Conservation (phyloP, 2,888 invertebrate species). For the Drosophila lutescens region DNA sequence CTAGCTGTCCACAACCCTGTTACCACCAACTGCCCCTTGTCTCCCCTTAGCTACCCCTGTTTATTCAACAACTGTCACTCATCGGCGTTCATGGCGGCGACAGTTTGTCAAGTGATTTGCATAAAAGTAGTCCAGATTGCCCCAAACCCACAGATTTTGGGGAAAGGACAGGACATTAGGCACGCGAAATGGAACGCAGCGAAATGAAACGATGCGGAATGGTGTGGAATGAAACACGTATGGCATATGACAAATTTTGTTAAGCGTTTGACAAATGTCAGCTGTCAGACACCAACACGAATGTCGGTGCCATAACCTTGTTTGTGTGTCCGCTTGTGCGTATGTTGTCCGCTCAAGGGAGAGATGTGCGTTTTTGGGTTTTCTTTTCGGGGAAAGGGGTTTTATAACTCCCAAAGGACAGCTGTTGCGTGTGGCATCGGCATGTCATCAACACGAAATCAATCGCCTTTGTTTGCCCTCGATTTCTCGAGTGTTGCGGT, state of each 20-base stretch:
- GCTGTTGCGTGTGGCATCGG: conserved; percentile 66
- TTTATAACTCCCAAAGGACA: conserved; percentile 25
- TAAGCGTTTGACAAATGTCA: conserved; percentile 79
- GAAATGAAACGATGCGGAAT: conserved; percentile 19
- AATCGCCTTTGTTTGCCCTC: conserved; percentile 56
- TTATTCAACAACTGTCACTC: conserved; percentile 37
- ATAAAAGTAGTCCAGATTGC: conserved; percentile 56
- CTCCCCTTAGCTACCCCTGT: not conserved
- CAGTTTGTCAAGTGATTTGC: conserved; percentile 67
- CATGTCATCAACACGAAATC: conserved; percentile 62
- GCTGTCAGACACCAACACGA: conserved; percentile 68
- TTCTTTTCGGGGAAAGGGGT: not conserved
- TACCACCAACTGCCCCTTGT: not conserved
- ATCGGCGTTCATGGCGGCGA: conserved; percentile 42
- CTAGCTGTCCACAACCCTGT: not conserved
- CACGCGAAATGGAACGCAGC: conserved; percentile 28
- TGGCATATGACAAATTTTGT: conserved; percentile 74
- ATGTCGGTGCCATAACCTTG: conserved; percentile 13
- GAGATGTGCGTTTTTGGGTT: not conserved
- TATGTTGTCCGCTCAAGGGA: conserved; percentile 13
- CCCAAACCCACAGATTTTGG: conserved; percentile 25
- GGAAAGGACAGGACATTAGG: conserved; percentile 50
- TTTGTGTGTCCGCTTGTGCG: conserved; percentile 7
- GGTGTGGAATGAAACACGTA: conserved; percentile 7
- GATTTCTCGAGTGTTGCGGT: conserved; percentile 28